Base-by-base conservation (phyloP, 2,888 invertebrate species). In the Metellina segmentata region DNA sequence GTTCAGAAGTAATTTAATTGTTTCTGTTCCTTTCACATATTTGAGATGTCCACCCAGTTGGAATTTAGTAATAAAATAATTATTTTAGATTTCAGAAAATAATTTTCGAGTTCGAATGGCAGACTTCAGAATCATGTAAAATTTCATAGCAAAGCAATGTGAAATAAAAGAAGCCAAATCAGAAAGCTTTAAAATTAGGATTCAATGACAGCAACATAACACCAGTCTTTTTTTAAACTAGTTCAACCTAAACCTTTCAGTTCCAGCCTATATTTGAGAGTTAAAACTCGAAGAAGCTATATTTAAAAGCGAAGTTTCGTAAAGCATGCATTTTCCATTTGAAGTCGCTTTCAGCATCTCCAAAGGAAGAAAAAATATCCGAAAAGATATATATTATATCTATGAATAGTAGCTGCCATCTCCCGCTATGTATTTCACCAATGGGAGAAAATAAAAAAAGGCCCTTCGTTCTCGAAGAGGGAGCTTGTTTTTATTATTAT, bases 321-420 rank as follows among this genome's bases (percentile, higher is more conserved):
- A 77, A n/a, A 74, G 78, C 70, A 81, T 61, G 79, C 88, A 19
- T 88, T 88, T 88, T 49, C 88, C 77, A 88, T 78, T 81, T 70
- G 85, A 82, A 20, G 13, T 72, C 7, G 69, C 69, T 61, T 74
- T 78, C 74, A 78, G 51, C 34, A 16, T 51, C 78, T 78, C 8
- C 49, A 74, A 75, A 72, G 75, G 74, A 85, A 16, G 85, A 75
- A 34, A 75, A 75, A 61, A 61, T 16, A 11, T 8, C 61, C 61
- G 16, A 7, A 61, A 61, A 61, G 34, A 77, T 34, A 82, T 82
- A 71, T 71, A 82, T 71, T 75, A 74, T 74, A 85, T 85, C 53
- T 75, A 48, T 72, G 74, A 75, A 85, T 75, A 61, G 75, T 53
- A 16, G 75, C 85, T 53, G 72, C 72, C 72, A 70, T n/a, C 11